These are phyloP conservation scores for Epinephelus awoara DNA, from an alignment of 2,797 vertebrate genomes.

Conservation along the genomic window DNA sequence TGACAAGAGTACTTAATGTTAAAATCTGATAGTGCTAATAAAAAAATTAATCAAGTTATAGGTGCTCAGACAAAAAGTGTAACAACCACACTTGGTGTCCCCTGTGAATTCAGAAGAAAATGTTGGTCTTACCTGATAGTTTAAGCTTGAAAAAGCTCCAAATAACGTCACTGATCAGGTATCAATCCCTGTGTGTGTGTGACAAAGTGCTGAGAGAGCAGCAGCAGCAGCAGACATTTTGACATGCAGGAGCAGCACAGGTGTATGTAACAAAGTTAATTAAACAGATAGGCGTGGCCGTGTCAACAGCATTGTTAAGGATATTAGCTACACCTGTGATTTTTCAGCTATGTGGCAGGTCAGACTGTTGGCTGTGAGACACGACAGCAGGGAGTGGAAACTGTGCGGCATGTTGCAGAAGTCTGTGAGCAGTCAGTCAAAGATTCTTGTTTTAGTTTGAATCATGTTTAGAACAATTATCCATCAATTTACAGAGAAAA, in stretches of 20 bases:
- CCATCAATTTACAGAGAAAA: neutral
- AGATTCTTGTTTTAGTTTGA: neutral
- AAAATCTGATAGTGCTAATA: too few species aligned
- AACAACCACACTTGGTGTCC: too few species aligned
- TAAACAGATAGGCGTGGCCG: neutral
- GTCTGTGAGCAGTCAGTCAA: neutral
- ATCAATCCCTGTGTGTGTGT: neutral
- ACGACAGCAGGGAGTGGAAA: neutral
- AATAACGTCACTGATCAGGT: neutral
- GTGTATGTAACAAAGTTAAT: slow-evolving; percentile 28
- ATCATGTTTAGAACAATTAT: neutral
- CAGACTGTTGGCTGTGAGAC: neutral
- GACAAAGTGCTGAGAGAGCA: neutral
- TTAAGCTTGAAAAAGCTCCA: neutral
- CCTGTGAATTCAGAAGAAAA: neutral
- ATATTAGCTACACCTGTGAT: slow-evolving; percentile 16
- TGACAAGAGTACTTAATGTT: too few species aligned
- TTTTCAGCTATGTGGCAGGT: neutral
- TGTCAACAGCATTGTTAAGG: neutral
- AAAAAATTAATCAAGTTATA: too few species aligned
- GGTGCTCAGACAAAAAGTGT: too few species aligned
- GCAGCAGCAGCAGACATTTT: neutral
- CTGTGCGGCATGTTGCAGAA: too few species aligned
- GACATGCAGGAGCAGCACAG: slow-evolving; percentile 2
- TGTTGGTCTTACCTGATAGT: slow-evolving; percentile 14